These are phyloP conservation scores for Drosophila antonietae DNA, from an alignment of 2,888 invertebrate genomes.

Conservation along the genomic window DNA sequence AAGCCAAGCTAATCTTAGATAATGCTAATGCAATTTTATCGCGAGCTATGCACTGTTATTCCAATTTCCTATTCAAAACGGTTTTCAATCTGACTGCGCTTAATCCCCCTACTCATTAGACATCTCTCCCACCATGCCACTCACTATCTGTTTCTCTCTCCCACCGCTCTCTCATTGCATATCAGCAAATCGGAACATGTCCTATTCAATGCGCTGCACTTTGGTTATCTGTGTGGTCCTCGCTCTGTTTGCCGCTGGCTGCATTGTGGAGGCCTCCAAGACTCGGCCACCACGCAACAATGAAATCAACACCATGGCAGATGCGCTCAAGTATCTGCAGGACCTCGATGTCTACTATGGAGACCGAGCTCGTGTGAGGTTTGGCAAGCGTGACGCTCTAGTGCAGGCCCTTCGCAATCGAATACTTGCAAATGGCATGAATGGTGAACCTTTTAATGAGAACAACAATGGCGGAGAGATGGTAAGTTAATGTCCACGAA, in stretches of 20 bases:
- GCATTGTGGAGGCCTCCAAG: conserved; percentile 77
- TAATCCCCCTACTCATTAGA: background rate
- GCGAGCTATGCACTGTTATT: background rate
- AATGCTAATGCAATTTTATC: background rate
- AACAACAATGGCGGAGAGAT: conserved; percentile 46
- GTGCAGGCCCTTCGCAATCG: conserved; percentile 75
- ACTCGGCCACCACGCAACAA: conserved; percentile 84
- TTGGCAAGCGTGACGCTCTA: conserved; percentile 82
- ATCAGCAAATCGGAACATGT: conserved; percentile 50
- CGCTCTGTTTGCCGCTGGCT: conserved; percentile 65
- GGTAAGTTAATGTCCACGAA: conserved; percentile 29
- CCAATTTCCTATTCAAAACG: conserved; percentile 2
- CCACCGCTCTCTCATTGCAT: background rate
- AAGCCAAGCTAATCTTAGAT: background rate
- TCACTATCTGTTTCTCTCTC: background rate
- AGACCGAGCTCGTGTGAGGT: conserved; percentile 88
- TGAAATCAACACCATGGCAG: conserved; percentile 87
- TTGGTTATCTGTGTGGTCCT: conserved; percentile 66
- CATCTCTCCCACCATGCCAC: background rate
- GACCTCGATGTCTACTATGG: conserved; percentile 89
- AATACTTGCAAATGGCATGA: conserved; percentile 69
- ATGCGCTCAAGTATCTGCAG: conserved; percentile 88
- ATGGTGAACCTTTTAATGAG: conserved; percentile 61
- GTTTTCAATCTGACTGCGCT: conserved; percentile 5
- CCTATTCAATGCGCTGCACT: conserved; percentile 65